Evolutionary conservation across 2,113 vertebrate species (phyloP), one percentile per base, ranked within the genome.

Genomic region (Micronisus gabar): DNA sequence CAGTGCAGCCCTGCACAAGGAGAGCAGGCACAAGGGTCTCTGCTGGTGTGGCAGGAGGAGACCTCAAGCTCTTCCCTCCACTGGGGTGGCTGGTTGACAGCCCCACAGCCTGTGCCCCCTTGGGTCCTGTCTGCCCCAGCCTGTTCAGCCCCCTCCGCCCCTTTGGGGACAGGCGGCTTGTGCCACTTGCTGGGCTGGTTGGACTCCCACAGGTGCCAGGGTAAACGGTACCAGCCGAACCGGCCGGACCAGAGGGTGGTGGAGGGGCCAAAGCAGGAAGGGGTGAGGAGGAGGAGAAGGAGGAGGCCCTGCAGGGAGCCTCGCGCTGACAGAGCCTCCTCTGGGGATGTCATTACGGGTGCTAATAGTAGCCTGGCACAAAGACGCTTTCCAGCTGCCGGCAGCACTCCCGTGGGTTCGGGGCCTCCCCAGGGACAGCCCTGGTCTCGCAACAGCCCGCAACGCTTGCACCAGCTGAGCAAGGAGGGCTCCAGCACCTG

Each of bases 391-490:
- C 93, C 97, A 98, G 96, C 94, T 98, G 95, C 95, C 41, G 1
- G 71, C 81, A 83, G 79, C 8, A 4, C 59, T 66, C 91, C 94
- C 41, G 25, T 6, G 45, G 96, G 90, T 71, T n/a, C 40, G 7
- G 10, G 45, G 58, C 52, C 78, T 90, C 88, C 73, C 85, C 12
- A 14, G 55, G 95, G 87, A 34, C 83, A 23, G 47, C 79, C 67
- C 61, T 50, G 47, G 94, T 76, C 85, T 63, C 79, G 98, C 95
- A 98, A 98, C 79, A 93, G 96, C 72, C 81, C 8, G 90, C 97
- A 95, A 97, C 34, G 11, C 93, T 98, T 98, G 98, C 98, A 98
- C 97, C 97, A 98, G 97, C 97, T 95, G 81, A 86, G 89, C 91
- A 7, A 86, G 90, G 89, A 81, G 26, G 34, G 92, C 86, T 36